These are phyloP conservation scores for Phorcus lineatus DNA, from an alignment of 2,888 invertebrate genomes.

Conservation along the genomic window DNA sequence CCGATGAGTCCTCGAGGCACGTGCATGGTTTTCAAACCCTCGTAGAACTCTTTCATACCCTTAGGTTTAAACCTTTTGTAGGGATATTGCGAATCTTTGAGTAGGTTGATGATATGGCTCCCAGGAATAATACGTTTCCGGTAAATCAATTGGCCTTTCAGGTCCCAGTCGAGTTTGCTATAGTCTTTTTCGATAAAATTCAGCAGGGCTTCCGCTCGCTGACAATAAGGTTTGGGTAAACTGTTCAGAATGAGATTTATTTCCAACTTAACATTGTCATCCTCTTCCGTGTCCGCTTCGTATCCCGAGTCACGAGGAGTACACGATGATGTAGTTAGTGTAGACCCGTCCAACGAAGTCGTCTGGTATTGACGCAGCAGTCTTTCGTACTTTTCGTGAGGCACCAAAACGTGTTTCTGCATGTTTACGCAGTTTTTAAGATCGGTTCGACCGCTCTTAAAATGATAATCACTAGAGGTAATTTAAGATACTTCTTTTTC, in stretches of 20 bases:
- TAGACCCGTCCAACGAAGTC: background rate
- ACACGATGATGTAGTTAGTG: no score
- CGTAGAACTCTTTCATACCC: background rate
- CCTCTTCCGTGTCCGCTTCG: background rate
- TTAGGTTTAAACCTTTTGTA: background rate
- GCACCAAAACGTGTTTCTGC: background rate
- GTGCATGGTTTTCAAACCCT: background rate
- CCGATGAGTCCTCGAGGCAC: background rate
- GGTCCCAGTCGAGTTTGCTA: background rate
- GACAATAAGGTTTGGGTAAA: background rate
- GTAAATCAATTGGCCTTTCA: background rate
- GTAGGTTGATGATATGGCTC: background rate
- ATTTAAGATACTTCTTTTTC: background rate
- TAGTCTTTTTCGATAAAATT: background rate
- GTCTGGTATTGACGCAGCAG: background rate
- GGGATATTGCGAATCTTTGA: background rate
- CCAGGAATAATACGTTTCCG: background rate
- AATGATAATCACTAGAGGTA: background rate
- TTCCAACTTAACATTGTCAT: background rate
- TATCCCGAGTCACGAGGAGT: background rate
- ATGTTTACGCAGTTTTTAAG: background rate
- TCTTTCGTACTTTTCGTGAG: constrained; percentile 10
- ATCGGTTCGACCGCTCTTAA: background rate
- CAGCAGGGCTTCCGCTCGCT: background rate
- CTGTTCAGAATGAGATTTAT: background rate